Evolutionary conservation across 2,797 vertebrate genomes (phyloP), one percentile per base, ranked within the genome.

Genomic region (Cichlasoma orientale): DNA sequence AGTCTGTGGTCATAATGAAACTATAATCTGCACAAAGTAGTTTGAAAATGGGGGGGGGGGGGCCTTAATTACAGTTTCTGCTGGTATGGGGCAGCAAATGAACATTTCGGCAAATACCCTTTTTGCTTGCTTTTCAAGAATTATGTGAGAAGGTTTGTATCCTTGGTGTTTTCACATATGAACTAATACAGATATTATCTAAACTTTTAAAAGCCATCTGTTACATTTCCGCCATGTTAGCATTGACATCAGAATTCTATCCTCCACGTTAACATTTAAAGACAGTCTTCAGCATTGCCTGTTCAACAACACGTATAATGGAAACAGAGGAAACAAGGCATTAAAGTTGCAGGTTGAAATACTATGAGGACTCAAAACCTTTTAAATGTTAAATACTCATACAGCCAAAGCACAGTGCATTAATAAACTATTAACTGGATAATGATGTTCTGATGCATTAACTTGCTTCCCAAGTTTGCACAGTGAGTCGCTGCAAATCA

Each of bases 381-480:
- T 79, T 82, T 77, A 79, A 84, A 82, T 77, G 70, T 82, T 83
- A 81, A 82, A 86, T 57, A 77, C 53, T 31, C 61, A 71, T 74
- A 75, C 76, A 83, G 53, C 29, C 4, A 0, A 33, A 52, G 72
- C 71, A 77, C 78, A 27, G 21, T 44, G 75, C 79, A 79, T 88
- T 81, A 68, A 29, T 50, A 50, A n/a, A 13, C 41, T 76, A 90
- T 77, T 83, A 73, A 75, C 56, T 78, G 78, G 9, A 74, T 59
- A 74, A 78, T 29, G 47, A 19, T 10, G 57, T 75, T 80, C 82
- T 88, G 38, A 80, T 80, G 33, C 66, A 75, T 71, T 63, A 79
- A 50, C 38, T 36, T 54, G 52, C 63, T 53, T 77, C n/a, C 63
- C 79, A 63, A 81, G 79, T 78, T 23, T 74, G 54, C 56, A 29